These are phyloP conservation scores for Heptranchias perlo DNA, from an alignment of 2,113 vertebrate genomes.

Conservation along the genomic window DNA sequence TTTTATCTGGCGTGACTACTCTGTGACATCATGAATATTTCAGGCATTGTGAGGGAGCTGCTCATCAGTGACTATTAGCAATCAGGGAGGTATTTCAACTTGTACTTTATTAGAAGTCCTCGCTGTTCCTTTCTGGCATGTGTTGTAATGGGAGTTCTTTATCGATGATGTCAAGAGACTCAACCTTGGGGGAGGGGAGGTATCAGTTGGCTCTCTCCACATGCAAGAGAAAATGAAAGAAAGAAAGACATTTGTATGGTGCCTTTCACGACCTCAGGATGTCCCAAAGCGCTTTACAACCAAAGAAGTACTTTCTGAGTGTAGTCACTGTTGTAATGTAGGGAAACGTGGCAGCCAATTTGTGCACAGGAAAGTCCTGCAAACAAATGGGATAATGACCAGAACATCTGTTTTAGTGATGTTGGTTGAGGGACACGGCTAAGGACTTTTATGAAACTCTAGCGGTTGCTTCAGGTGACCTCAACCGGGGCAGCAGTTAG, in stretches of 20 bases:
- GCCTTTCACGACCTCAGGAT: background rate
- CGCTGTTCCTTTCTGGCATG: background rate
- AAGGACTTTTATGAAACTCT: background rate
- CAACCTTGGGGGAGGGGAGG: background rate
- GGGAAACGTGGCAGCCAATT: background rate
- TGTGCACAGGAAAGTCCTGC: background rate
- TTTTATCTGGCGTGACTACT: background rate
- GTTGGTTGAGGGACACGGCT: background rate
- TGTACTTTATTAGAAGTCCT: slow-evolving; percentile 11
- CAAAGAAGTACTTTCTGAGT: background rate
- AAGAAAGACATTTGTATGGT: background rate
- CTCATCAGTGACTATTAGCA: slow-evolving; percentile 13
- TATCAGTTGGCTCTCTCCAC: background rate
- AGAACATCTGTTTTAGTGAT: background rate
- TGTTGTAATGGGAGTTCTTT: background rate
- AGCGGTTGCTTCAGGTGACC: background rate
- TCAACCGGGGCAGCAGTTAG: background rate
- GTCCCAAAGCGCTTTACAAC: background rate
- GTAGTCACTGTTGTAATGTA: background rate
- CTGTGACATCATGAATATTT: slow-evolving; percentile 23
- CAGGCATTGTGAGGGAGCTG: background rate
- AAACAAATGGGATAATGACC: background rate
- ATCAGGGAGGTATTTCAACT: background rate
- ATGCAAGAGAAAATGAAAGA: background rate
- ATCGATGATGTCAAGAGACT: background rate